Evolutionary conservation across 2,113 vertebrate species (phyloP).

Genomic region (Mionectes macconnelli): DNA sequence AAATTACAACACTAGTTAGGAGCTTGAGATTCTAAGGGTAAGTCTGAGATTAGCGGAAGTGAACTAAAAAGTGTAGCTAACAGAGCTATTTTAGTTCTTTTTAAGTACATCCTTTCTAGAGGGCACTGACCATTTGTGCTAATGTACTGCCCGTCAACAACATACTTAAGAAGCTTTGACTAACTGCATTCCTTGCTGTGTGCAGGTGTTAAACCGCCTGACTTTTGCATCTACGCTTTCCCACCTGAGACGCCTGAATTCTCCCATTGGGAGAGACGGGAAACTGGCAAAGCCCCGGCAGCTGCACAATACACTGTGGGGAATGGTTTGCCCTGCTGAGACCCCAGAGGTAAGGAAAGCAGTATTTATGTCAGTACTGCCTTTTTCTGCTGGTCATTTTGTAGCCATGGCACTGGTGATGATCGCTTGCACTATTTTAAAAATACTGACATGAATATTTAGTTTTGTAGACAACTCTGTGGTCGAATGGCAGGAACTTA

Average conservation of each 20-base stretch:
- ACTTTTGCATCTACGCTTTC: slow-evolving; percentile 97
- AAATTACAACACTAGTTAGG: not conserved
- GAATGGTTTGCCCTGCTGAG: slow-evolving; percentile 98
- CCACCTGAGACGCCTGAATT: slow-evolving; percentile 93
- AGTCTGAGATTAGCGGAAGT: not conserved
- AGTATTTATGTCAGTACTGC: not conserved
- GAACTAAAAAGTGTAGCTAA: not conserved
- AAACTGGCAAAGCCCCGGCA: slow-evolving; percentile 97
- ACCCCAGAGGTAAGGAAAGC: slow-evolving; percentile 89
- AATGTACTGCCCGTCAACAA: not conserved
- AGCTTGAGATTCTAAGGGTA: not conserved
- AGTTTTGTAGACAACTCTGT: not conserved
- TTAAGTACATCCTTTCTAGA: not conserved
- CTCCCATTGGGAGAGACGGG: slow-evolving; percentile 94
- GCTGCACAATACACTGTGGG: slow-evolving; percentile 96
- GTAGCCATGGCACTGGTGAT: not conserved
- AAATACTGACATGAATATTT: not conserved
- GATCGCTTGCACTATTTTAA: not conserved
- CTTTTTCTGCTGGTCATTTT: not conserved
- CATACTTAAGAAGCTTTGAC: not conserved
- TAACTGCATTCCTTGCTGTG: not conserved
- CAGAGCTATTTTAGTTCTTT: not conserved
- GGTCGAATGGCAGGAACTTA: not conserved
- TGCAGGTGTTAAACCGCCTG: slow-evolving; percentile 93
- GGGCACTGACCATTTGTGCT: not conserved